phyloP scores from a whole-genome alignment of 2,113 vertebrate species.

The Sander vitreus region DNA sequence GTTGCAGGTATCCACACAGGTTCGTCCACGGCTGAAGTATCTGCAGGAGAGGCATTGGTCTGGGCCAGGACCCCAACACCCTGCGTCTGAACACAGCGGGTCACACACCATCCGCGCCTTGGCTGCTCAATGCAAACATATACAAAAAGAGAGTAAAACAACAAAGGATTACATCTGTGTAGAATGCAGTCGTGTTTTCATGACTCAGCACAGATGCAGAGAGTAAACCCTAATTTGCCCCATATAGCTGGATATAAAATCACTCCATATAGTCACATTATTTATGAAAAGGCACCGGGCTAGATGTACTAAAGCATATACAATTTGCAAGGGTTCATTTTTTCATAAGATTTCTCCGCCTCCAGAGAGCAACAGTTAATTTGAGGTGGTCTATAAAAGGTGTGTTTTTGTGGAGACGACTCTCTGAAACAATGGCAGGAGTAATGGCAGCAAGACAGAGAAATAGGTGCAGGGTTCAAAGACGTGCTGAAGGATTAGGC shows the following conservation, averaged over 20 bases:
- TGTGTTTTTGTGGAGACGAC: slow-evolving; percentile 10
- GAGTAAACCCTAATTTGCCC: slow-evolving; percentile 15
- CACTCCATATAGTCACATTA: slow-evolving; percentile 29
- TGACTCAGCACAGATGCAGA: slow-evolving; percentile 17
- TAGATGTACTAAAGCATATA: slow-evolving; percentile 11
- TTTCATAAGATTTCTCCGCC: slow-evolving; percentile 19
- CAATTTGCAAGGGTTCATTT: slow-evolving; percentile 28
- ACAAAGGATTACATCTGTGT: background rate
- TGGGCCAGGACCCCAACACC: slow-evolving; percentile 96
- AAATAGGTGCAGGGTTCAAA: slow-evolving; percentile 7
- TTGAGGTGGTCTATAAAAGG: slow-evolving; percentile 36
- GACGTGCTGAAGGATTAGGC: background rate
- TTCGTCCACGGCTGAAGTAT: slow-evolving; percentile 91
- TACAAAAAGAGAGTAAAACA: slow-evolving; percentile 11
- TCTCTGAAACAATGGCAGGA: slow-evolving; percentile 16
- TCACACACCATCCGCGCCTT: slow-evolving; percentile 93
- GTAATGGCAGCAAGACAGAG: slow-evolving; percentile 26
- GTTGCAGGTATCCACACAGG: slow-evolving; percentile 93
- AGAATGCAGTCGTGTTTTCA: background rate
- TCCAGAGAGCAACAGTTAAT: slow-evolving; percentile 39
- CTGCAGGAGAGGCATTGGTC: slow-evolving; percentile 95
- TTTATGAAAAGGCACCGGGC: slow-evolving; percentile 19
- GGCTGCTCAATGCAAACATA: slow-evolving; percentile 82
- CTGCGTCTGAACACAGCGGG: slow-evolving; percentile 91
- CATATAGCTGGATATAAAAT: slow-evolving; percentile 27